Base-by-base conservation (phyloP, 1,140 invertebrate species). In the Venturia canescens region DNA sequence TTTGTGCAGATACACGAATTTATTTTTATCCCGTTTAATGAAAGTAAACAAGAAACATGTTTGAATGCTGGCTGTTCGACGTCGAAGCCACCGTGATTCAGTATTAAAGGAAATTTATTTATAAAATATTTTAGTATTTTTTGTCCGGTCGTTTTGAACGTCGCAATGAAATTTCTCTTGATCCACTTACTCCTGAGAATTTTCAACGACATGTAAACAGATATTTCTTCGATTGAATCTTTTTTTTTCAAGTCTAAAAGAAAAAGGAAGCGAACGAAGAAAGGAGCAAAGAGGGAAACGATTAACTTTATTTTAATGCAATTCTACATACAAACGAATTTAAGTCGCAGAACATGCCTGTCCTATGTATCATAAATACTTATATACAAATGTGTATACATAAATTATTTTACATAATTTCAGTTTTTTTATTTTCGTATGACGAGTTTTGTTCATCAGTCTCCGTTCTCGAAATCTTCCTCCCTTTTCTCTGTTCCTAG, bases 401-500 rank as follows among this genome's bases (percentile, higher is more conserved):
- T 84, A 83, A 84, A 82, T 84, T 83, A 83, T 84, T 84, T 84
- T 84, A 83, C 80, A 82, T 82, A 82, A 26, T 82, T 78, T 83
- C 72, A 48, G 57, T 23, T 78, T 80, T 82, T 81, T 70, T 80
- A 44, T 44, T 44, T 44, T 44, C 38, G 13, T 13, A 44, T 13
- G 1, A 44, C 7, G 7, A 5, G 5, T 44, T 44, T 44, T 44
- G 1, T 44, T 34, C 3, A 34, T n/a, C 38, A 44, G 38, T 44
- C 38, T 44, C 13, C 38, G 38, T 44, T 44, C 38, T 44, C 38
- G 38, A 44, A 13, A 11, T 44, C 11, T 44, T 44, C 38, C 38
- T 44, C 13, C 38, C 38, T 44, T 44, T 44, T 44, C 38, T 3
- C 38, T 44, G 1, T 44, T 44, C 38, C 38, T 44, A 44, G 7